Evolutionary conservation across 1,140 invertebrate species (phyloP), one percentile per base, ranked within the genome.

Genomic region (Druon quercuslanigerum): DNA sequence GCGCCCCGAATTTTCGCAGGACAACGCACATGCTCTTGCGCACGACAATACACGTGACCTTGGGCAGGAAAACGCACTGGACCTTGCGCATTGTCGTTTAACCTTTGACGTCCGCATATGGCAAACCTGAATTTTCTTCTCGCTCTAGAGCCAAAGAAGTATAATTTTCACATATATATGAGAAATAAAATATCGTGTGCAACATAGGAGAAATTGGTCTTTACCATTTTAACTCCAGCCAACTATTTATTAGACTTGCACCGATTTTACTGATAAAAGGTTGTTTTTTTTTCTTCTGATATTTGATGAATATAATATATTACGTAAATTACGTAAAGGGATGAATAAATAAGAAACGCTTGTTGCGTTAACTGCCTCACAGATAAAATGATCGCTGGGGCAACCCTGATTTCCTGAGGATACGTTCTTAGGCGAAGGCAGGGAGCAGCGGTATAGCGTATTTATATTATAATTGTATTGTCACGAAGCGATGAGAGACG

Each of bases 21-120:
- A 33, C 25, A 33, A 33, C 72, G 17, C 71, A 79, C 60, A 60
- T 71, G 78, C 74, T 72, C 72, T 79, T 79, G 25, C 73, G 76
- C 72, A 25, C 51, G 60, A 57, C 74, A 71, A 71, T 46, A n/a
- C 72, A 74, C 50, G 14, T 60, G 52, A 40, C 57, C 16, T 74
- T 76, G 73, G 73, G 73, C 33, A 77, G 51, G 66, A 52, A 56
- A 74, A 76, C 72, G 17, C 7, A 20, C 25, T 3, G 3, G 25
- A 33, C 25, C 25, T 33, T 33, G 25, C 25, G 25, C 20, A 25
- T 1, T 25, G 20, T 25, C 20, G 20, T 25, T 25, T 25, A 25
- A 2, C 3, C 20, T 33, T 33, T 33, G 25, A 33, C 2, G 2
- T 33, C 25, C 25, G 5, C 25, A 4, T 33, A 4, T 33, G 2